Evolutionary conservation across 2,113 vertebrate genomes (phyloP).

Genomic region (Proterorhinus semilunaris): DNA sequence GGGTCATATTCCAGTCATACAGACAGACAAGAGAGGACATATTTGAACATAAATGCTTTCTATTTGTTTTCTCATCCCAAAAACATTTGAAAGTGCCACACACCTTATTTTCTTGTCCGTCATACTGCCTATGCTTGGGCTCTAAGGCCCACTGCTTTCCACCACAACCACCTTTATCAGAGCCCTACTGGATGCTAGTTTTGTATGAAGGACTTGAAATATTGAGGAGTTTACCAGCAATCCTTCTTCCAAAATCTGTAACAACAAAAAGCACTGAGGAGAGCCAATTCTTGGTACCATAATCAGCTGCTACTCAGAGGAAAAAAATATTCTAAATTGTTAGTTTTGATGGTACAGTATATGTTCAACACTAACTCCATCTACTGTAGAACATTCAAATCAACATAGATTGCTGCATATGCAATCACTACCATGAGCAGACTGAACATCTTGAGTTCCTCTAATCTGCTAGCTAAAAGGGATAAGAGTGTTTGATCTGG

Average conservation of each 20-base stretch:
- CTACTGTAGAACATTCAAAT: conserved; percentile 24
- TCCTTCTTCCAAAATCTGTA: conserved; percentile 21
- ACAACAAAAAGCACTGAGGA: conserved; percentile 27
- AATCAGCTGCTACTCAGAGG: background rate
- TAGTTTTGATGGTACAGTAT: background rate
- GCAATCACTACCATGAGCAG: conserved; percentile 29
- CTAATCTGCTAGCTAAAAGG: conserved; percentile 63
- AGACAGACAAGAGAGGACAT: background rate
- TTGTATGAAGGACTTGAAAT: conserved; percentile 16
- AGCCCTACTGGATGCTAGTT: background rate
- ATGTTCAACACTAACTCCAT: conserved; percentile 5
- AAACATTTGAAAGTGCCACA: background rate
- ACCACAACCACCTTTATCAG: conserved; percentile 5
- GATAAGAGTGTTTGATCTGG: conserved; percentile 63
- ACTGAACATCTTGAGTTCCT: conserved; percentile 63
- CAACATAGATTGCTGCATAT: conserved; percentile 31
- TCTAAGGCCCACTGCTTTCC: conserved; percentile 35
- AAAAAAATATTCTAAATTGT: conserved; percentile 6
- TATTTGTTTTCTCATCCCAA: conserved; percentile 3
- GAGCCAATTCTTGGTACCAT: background rate
- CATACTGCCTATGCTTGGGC: conserved; percentile 64
- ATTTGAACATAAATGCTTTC: conserved; percentile 11
- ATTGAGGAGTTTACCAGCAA: conserved; percentile 24
- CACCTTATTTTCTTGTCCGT: conserved; percentile 74
- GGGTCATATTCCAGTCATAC: background rate